phyloP scores from a whole-genome alignment of 2,888 invertebrate genomes.

The Brachyopa scutellaris region DNA sequence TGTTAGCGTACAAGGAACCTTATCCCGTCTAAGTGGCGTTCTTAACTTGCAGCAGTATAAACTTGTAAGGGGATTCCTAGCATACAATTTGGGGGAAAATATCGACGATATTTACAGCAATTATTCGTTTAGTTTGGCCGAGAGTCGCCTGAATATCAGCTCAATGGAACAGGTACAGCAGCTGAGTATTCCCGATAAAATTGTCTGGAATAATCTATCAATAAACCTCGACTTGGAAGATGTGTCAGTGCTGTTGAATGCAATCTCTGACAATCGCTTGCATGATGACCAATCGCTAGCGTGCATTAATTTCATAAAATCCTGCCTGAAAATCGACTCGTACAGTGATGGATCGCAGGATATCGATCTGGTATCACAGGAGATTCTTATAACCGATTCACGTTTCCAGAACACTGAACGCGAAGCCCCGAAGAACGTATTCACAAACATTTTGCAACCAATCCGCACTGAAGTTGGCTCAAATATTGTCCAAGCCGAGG shows the following conservation, averaged over 20 bases:
- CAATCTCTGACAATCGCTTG: constrained; percentile 81
- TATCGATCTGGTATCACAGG: constrained; percentile 95
- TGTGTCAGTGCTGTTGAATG: constrained; percentile 86
- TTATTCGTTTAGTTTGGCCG: constrained; percentile 76
- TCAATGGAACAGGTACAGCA: constrained; percentile 75
- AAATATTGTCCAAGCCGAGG: constrained; percentile 87
- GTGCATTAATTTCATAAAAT: constrained; percentile 95
- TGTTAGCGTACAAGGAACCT: constrained; percentile 91
- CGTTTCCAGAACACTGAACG: constrained; percentile 70
- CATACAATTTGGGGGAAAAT: constrained; percentile 94
- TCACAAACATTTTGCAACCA: constrained; percentile 94
- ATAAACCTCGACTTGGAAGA: constrained; percentile 92
- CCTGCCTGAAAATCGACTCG: constrained; percentile 91
- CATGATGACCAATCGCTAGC: constrained; percentile 84
- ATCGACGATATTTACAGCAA: constrained; percentile 85
- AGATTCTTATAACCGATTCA: constrained; percentile 80
- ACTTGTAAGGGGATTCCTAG: constrained; percentile 92
- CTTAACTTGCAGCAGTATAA: constrained; percentile 93
- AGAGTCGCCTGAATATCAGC: constrained; percentile 79
- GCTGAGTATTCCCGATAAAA: constrained; percentile 76
- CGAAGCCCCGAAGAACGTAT: constrained; percentile 87
- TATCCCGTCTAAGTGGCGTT: constrained; percentile 92
- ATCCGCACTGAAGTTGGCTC: constrained; percentile 83
- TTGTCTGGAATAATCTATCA: constrained; percentile 90
- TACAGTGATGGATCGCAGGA: constrained; percentile 95